Conservation (phyloP, 2,797 vertebrate genomes). For the Phrynocephalus guinanensis region DNA sequence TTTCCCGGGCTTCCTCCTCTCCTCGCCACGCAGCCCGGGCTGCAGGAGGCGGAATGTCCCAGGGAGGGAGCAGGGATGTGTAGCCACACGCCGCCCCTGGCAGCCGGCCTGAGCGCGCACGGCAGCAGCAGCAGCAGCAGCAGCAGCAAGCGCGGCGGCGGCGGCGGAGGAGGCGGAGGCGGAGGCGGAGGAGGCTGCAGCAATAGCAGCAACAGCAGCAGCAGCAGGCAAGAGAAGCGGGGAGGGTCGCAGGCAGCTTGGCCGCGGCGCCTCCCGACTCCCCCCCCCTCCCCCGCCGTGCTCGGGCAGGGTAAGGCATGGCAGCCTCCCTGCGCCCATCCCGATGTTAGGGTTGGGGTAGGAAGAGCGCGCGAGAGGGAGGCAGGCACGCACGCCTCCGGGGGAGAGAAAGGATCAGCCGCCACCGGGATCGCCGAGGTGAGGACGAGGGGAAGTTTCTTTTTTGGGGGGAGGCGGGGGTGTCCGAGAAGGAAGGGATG, state of each 20-base stretch:
- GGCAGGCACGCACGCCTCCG: conserved; percentile 14
- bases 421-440: conserved; percentile 52
- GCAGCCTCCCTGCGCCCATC: conserved; percentile 38
- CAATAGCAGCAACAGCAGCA: conserved; percentile 31
- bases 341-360: conserved; percentile 31
- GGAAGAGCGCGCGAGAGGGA: not conserved
- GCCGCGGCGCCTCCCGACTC: conserved; percentile 50
- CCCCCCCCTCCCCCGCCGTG: not conserved
- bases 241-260: conserved; percentile 45
- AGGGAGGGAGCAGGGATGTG: conserved; percentile 71
- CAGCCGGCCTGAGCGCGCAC: conserved; percentile 71
- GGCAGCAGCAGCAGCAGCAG: not conserved
- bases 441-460: conserved; percentile 29
- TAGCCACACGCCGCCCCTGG: conserved; percentile 77
- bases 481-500: not conserved
- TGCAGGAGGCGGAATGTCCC: conserved; percentile 57
- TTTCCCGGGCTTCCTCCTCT: conserved; percentile 13
- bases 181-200: not conserved
- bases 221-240: conserved; percentile 49
- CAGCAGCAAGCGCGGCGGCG: not conserved
- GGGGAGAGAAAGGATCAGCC: conserved; percentile 12
- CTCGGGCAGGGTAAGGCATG: conserved; percentile 55
- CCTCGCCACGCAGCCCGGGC: conserved; percentile 10
- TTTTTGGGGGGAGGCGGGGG: not conserved
- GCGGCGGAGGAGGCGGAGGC: not conserved